Percentiles rank a stretch among this genome's conserved stretches.
These are phyloP conservation scores for Diuraphis noxia DNA, from an alignment of 1,140 invertebrate genomes.

Conservation along the genomic window DNA sequence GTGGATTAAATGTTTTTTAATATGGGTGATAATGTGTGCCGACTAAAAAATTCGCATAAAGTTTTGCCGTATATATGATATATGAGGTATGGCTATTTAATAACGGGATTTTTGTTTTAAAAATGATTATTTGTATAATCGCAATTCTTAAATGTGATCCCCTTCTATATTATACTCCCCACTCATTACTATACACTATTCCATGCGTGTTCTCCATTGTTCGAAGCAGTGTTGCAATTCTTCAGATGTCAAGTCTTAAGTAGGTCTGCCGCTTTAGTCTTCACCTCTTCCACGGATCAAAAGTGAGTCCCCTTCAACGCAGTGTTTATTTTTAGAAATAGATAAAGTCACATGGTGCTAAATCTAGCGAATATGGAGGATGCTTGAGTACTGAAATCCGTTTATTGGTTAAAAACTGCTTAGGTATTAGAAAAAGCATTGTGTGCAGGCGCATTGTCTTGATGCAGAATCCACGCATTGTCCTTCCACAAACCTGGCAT, in stretches of 20 bases:
- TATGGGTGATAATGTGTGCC: no score
- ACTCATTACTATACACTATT: conserved; percentile 54
- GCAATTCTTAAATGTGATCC: not conserved
- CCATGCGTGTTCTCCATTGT: conserved; percentile 13
- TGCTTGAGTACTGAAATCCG: conserved; percentile 57
- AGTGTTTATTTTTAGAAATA: conserved; percentile 57
- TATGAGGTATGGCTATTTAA: conserved; percentile 16
- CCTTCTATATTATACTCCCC: conserved; percentile 49
- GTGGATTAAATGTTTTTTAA: no score
- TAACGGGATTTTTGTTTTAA: conserved; percentile 16
- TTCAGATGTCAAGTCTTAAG: conserved; percentile 55
- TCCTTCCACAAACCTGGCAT: conserved; percentile 55
- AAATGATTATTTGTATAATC: conserved; percentile 13
- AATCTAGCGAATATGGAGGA: conserved; percentile 59
- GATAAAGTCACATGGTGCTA: conserved; percentile 56
- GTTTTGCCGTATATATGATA: no score
- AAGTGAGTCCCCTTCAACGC: conserved; percentile 57
- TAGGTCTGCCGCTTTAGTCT: conserved; percentile 54
- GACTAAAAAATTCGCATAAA: no score
- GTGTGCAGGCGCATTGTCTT: conserved; percentile 55
- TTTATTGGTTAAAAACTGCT: conserved; percentile 56
- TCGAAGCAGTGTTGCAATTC: conserved; percentile 56
- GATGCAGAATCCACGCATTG: conserved; percentile 54
- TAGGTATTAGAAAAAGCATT: conserved; percentile 39
- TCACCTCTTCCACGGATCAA: conserved; percentile 55